Base-by-base conservation (phyloP, 2,888 invertebrate species). In the Gymnocheta viridis region DNA sequence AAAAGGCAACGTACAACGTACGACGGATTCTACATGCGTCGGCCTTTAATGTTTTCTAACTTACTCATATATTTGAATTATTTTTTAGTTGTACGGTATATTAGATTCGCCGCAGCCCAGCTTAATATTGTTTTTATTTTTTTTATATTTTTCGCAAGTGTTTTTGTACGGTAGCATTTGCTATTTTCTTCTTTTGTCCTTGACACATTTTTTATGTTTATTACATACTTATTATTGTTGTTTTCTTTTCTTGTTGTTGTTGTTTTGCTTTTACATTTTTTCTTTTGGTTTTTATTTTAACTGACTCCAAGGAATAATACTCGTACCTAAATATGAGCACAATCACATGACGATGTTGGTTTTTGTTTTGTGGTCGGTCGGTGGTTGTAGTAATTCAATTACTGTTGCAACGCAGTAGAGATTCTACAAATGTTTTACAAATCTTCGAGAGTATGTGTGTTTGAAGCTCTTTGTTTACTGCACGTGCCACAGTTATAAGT, bases 171-270 rank as follows among this genome's bases (percentile, higher is more conserved):
- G 17, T 19, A 6, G 3, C 47, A 47, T 47, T 47, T 70, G 17
- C 4, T 32, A 4, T 17, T 22, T 56, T 38, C 12, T 29, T 44
- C 14, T 29, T 70, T 44, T 44, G 70, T 9, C 70, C 70, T 70
- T 70, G 70, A 70, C 70, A 56, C 70, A 70, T 27, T 44, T 70
- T 41, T 56, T 49, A 6, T 49, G 27, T 44, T 41, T n/a, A 12
- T 41, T 41, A 12, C 17, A 17, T 4, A 32, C 32, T 7, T 38
- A 38, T 38, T 1, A n/a, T 38, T 38, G 12, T 60, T 44, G 19
- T 4, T 7, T 22, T 49, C n/a, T n/a, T n/a, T n/a, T n/a, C n/a
- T n/a, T n/a, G n/a, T n/a, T n/a, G n/a, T n/a, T n/a, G n/a, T 35
- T 49, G 2, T 35, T 67, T 49, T 49, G 3, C 1, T 24, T 22